Conservation (phyloP, 2,888 invertebrate genomes). For the Amblyjoppa proteus region DNA sequence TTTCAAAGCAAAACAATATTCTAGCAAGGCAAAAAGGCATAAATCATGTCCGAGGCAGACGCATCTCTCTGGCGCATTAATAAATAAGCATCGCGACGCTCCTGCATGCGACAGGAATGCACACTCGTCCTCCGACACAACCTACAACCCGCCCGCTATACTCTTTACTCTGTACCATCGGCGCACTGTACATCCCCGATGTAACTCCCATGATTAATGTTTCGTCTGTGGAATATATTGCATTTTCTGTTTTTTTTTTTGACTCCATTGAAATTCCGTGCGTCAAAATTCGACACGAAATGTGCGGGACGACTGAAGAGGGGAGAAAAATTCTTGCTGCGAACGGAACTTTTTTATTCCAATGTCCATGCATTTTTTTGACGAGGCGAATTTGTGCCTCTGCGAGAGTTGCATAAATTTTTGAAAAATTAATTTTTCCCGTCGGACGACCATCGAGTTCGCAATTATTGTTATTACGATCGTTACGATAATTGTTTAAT, state of each 20-base stretch:
- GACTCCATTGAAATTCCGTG: not conserved
- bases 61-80: slow-evolving; percentile 24
- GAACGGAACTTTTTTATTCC: not conserved
- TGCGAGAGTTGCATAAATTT: not conserved
- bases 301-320: not conserved
- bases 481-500: slow-evolving; percentile 3
- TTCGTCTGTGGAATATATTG: slow-evolving; percentile 6
- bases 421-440: not conserved
- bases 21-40: slow-evolving; percentile 26
- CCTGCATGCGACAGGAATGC: slow-evolving; percentile 14
- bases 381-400: not conserved
- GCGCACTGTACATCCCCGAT: not conserved
- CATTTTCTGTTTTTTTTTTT: not conserved
- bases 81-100: slow-evolving; percentile 39
- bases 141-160: not conserved
- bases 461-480: not conserved
- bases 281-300: not conserved
- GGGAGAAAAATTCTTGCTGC: not conserved
- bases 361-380: not conserved
- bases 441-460: not conserved
- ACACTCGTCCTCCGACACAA: not conserved
- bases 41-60: slow-evolving; percentile 32
- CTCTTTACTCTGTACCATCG: not conserved
- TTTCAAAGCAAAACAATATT: slow-evolving; percentile 8
- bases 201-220: slow-evolving; percentile 24